phyloP scores from a whole-genome alignment of 2,888 invertebrate genomes.

The Hofmannophila pseudospretella region DNA sequence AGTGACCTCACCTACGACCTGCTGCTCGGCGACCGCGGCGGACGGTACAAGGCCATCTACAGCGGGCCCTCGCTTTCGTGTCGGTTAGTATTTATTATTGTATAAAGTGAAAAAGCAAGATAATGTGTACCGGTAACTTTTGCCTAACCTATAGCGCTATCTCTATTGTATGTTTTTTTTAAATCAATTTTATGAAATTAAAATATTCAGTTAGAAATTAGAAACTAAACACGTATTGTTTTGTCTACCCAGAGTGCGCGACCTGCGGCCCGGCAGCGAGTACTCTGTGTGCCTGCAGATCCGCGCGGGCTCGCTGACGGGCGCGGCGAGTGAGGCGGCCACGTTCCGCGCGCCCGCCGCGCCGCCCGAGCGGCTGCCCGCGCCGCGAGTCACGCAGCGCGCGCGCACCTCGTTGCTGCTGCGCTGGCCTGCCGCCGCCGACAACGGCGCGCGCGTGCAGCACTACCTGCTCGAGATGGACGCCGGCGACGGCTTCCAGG shows the following conservation, averaged over 20 bases:
- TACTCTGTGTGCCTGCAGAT: slow-evolving; percentile 90
- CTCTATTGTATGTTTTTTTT: no score
- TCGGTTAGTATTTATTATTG: slow-evolving; percentile 55
- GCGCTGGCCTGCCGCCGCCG: slow-evolving; percentile 84
- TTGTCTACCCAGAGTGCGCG: slow-evolving; percentile 78
- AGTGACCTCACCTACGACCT: slow-evolving; percentile 88
- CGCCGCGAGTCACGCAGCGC: slow-evolving; percentile 85
- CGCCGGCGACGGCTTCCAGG: slow-evolving; percentile 84
- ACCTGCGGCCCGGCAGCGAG: slow-evolving; percentile 91
- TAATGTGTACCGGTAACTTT: no score
- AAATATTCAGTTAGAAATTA: no score
- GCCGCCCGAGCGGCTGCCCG: slow-evolving; percentile 85
- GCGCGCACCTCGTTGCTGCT: slow-evolving; percentile 84
- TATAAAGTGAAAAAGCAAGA: neutral
- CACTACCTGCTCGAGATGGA: slow-evolving; percentile 89
- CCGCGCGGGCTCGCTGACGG: slow-evolving; percentile 84
- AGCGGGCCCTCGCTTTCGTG: slow-evolving; percentile 86
- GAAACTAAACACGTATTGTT: no score
- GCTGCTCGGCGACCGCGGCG: slow-evolving; percentile 85
- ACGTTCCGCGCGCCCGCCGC: slow-evolving; percentile 89
- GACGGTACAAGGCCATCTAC: slow-evolving; percentile 91
- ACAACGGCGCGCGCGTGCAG: slow-evolving; percentile 88
- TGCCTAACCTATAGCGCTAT: no score
- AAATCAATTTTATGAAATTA: no score
- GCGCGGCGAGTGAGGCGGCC: slow-evolving; percentile 86